Conservation (phyloP, 1,140 invertebrate genomes). For the Colletes latitarsis region DNA sequence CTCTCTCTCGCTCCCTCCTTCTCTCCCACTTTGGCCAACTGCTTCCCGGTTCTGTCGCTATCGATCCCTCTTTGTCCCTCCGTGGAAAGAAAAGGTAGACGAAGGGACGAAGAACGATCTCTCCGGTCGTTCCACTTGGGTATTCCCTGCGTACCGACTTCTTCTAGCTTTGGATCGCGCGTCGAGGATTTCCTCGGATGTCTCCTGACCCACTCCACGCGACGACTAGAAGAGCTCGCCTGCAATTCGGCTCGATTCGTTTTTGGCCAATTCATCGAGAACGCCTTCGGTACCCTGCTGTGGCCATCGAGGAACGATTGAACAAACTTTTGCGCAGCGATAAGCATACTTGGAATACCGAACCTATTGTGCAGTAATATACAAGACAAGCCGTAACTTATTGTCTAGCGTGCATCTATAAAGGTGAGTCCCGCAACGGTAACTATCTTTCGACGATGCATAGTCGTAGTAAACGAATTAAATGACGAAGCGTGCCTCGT, state of each 20-base stretch:
- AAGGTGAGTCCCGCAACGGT: no score
- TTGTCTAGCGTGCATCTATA: no score
- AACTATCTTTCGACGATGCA: no score
- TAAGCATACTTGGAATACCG: no score
- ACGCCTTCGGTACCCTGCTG: no score
- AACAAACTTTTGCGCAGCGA: no score
- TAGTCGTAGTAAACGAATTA: no score
- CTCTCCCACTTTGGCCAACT: neutral
- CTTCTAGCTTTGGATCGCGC: slow-evolving; percentile 25
- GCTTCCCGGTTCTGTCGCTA: slow-evolving; percentile 25
- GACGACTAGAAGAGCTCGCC: neutral
- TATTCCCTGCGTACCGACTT: slow-evolving; percentile 1
- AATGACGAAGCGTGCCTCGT: no score
- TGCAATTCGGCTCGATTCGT: neutral
- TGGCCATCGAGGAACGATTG: no score
- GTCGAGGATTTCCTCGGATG: slow-evolving; percentile 39
- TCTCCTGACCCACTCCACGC: slow-evolving; percentile 73
- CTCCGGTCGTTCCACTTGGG: slow-evolving; percentile 25
- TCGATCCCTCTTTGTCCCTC: neutral
- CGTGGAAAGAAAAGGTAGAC: neutral
- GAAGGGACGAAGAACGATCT: slow-evolving; percentile 23
- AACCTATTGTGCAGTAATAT: no score
- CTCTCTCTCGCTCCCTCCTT: neutral
- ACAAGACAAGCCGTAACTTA: no score
- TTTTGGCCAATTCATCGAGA: neutral